These are phyloP conservation scores for Frieseomelitta varia DNA, from an alignment of 1,140 invertebrate species.

Conservation along the genomic window DNA sequence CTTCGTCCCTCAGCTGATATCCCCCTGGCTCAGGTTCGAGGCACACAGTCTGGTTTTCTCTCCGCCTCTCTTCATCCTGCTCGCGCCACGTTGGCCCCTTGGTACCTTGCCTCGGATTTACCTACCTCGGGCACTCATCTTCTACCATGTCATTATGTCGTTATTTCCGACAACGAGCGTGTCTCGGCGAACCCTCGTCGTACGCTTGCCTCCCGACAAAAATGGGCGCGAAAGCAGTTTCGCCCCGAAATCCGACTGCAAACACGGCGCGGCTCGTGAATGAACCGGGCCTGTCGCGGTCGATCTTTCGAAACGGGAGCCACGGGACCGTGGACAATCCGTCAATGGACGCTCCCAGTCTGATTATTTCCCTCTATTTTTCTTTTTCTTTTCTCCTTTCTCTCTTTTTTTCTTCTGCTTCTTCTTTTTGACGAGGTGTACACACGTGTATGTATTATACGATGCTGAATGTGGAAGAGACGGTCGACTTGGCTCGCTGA, in stretches of 20 bases:
- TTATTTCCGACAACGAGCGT: slow-evolving; percentile 82
- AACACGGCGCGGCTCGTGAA: slow-evolving; percentile 55
- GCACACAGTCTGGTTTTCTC: slow-evolving; percentile 42
- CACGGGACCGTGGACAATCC: slow-evolving; percentile 10
- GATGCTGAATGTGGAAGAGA: neutral
- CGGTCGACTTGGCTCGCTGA: neutral
- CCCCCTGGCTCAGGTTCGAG: neutral
- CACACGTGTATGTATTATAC: neutral
- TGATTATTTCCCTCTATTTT: slow-evolving; percentile 9
- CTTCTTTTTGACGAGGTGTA: neutral
- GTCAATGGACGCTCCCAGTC: slow-evolving; percentile 30
- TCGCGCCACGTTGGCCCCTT: slow-evolving; percentile 23
- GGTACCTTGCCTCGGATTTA: slow-evolving; percentile 69
- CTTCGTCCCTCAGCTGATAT: slow-evolving; percentile 25
- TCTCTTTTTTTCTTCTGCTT: neutral
- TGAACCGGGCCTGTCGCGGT: slow-evolving; percentile 37
- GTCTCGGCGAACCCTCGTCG: slow-evolving; percentile 71
- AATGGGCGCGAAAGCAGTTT: slow-evolving; percentile 62
- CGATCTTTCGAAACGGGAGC: slow-evolving; percentile 27
- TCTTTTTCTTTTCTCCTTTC: neutral
- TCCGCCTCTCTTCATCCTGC: slow-evolving; percentile 29
- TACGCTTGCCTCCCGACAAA: slow-evolving; percentile 53
- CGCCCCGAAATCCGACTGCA: slow-evolving; percentile 61
- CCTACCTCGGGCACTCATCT: slow-evolving; percentile 77
- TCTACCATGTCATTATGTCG: slow-evolving; percentile 81